Evolutionary conservation across 2,113 vertebrate genomes (phyloP), one percentile per base, ranked within the genome.

Genomic region (Amazona guildingii): DNA sequence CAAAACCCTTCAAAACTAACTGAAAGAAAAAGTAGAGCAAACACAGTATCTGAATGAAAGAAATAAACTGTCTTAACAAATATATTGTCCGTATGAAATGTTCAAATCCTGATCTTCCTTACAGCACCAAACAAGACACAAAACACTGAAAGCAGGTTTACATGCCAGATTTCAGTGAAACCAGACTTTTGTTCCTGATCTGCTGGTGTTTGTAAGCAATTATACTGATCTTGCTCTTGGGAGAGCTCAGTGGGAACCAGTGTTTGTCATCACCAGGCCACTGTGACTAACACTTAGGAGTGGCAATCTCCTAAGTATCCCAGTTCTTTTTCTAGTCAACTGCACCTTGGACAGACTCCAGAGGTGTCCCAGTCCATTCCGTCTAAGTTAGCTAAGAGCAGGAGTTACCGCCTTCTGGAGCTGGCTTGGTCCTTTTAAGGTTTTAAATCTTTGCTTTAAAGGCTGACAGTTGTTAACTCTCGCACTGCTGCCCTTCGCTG

Each of bases 11-110:
- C 48, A 94, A 95, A 94, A 75, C 33, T 39, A 87, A 66, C 28
- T 41, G 76, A 25, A 88, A 63, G 57, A 91, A 72, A 77, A 96
- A 87, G 73, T 27, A 95, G 48, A 94, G 67, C 13, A 90, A 81
- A 82, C 44, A 69, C 16, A 25, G 17, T 33, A 80, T 90, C 69
- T 88, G 48, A 91, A 83, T 88, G 17, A 95, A 95, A 86, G 86
- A 90, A 92, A 44, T 7, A 67, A 88, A 31, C 61, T 49, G 9
- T 61, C 62, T 27, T 81, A 83, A 51, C 16, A 95, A 93, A 91
- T 2, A 90, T 2, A 52, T 33, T 20, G 18, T 75, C 61, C 74
- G 11, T 46, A 91, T 61, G 79, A 94, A 83, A 74, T 76, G 79
- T 76, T 85, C 35, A 97, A 87, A 82, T 67, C 16, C 31, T 20